These are phyloP conservation scores for Meiosimyza platycephala DNA, from an alignment of 2,888 invertebrate genomes.

Conservation along the genomic window DNA sequence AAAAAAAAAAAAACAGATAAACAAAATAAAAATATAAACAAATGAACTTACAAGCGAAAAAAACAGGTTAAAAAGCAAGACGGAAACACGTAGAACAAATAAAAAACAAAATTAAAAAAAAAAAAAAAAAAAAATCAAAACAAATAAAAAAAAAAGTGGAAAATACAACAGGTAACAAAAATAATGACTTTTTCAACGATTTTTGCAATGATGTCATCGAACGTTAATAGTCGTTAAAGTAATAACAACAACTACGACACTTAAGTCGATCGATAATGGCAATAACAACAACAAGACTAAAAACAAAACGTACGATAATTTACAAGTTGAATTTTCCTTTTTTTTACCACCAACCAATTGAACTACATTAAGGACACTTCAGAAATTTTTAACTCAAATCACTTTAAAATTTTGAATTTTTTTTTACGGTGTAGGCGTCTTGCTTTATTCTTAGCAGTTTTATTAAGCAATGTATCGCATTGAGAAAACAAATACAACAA, in stretches of 20 bases:
- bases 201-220: constrained; percentile 41
- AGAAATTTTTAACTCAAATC: not conserved
- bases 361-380: not conserved
- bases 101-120: not conserved
- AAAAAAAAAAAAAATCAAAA: constrained; percentile 8
- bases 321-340: not conserved
- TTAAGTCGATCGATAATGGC: not conserved
- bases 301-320: constrained; percentile 4
- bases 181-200: constrained; percentile 7
- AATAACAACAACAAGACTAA: constrained; percentile 17
- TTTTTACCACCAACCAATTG: not conserved
- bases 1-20: too few relatives aligned
- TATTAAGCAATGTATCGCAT: too few relatives aligned
- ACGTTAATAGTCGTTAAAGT: constrained; percentile 12
- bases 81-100: not conserved
- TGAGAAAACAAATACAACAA: too few relatives aligned
- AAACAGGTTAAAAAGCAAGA: not conserved
- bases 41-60: too few relatives aligned
- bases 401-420: too few relatives aligned
- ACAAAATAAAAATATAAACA: too few relatives aligned
- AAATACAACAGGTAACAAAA: not conserved
- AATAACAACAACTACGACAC: constrained; percentile 12
- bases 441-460: too few relatives aligned
- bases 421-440: too few relatives aligned
- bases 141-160: not conserved